Percentiles rank a stretch among this genome's conserved stretches.
Evolutionary conservation across 2,797 vertebrate genomes (phyloP).

Genomic region (Channallabes apus): DNA sequence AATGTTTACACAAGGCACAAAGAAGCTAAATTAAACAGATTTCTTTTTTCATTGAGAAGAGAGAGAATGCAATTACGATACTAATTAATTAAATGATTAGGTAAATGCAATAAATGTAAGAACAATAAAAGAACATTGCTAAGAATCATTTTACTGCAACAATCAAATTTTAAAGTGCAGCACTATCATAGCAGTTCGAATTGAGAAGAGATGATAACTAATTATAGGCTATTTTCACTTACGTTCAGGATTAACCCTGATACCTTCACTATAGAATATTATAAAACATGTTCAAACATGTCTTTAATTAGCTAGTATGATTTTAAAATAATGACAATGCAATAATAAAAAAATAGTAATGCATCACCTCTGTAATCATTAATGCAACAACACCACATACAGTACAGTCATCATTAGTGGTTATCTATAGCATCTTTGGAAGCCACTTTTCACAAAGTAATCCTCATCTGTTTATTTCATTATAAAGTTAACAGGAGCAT

Average conservation of each 20-base stretch:
- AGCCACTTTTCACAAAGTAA: slow-evolving; percentile 26
- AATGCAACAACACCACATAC: slow-evolving; percentile 4
- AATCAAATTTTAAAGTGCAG: neutral
- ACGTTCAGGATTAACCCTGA: neutral
- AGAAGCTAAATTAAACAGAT: slow-evolving; percentile 44
- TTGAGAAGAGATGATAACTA: neutral
- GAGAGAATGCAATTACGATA: slow-evolving; percentile 8
- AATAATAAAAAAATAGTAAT: neutral
- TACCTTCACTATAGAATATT: neutral
- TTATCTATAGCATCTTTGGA: slow-evolving; percentile 15
- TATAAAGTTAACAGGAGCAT: slow-evolving; percentile 47
- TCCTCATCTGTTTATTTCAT: slow-evolving; percentile 50
- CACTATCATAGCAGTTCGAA: neutral
- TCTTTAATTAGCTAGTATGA: neutral
- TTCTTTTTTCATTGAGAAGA: neutral
- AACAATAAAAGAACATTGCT: neutral
- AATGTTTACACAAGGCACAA: slow-evolving; percentile 30
- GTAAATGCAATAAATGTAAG: slow-evolving; percentile 1
- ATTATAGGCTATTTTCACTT: neutral
- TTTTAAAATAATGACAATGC: neutral
- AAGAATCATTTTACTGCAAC: neutral
- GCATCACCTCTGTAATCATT: neutral
- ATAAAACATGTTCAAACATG: neutral
- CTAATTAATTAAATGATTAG: neutral
- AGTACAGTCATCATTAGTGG: slow-evolving; percentile 11